Evolutionary conservation across 2,113 vertebrate genomes (phyloP), one percentile per base, ranked within the genome.

Genomic region (Peucedramus taeniatus): DNA sequence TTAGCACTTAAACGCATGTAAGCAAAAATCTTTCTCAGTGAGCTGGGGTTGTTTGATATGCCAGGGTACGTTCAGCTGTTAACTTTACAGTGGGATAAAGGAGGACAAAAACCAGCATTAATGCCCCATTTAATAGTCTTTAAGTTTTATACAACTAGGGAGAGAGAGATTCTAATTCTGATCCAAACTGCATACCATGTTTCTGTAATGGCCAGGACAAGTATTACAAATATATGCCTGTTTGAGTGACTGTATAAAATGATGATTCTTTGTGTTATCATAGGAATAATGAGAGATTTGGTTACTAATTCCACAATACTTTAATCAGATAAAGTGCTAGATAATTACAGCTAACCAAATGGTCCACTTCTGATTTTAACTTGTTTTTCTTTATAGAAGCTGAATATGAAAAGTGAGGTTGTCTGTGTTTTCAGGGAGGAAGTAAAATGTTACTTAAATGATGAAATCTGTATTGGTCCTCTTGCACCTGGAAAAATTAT

Each of bases 261-360:
- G 49, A 40, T 63, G 42, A 85, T 86, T 83, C 59, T 84, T 89
- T 83, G 51, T 68, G 39, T 61, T 94, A 31, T 56, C 31, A 16
- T 12, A 65, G 79, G 75, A 93, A 60, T 91, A 89, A 93, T 37
- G 61, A 89, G 59, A 90, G 65, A 85, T 85, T 74, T 84, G 91
- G 18, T 93, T 94, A 80, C 65, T 96, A 94, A 86, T 93, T 89
- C 90, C 53, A 47, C 64, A 61, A 77, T 61, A 47, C 24, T 94
- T 93, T 86, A 92, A 94, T 96, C 89, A 68, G 90, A 89, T 89
- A 47, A 94, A 91, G 75, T 76, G 68, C 75, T 69, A 45, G 82
- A 63, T 96, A 86, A 94, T 89, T 87, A 13, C 45, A 93, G 49
- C 77, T 69, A 88, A 83, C 85, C 59, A 77, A 94, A 84, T 93